A percentile compares a stretch with the other conserved stretches of the same genome.
Conservation (phyloP, 2,888 invertebrate species). For the Cephus pulcher region DNA sequence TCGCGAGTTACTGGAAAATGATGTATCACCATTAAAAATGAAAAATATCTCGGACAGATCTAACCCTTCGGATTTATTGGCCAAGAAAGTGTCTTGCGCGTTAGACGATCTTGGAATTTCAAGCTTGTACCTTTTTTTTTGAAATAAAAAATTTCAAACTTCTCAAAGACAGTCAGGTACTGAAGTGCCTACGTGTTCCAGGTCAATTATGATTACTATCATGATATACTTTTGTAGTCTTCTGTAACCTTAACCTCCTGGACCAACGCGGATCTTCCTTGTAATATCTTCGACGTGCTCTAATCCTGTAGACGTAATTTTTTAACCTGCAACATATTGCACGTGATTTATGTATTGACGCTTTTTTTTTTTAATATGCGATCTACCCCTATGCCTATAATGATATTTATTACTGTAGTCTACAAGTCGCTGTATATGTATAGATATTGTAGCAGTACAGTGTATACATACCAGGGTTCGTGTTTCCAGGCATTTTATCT, state of each 20-base stretch:
- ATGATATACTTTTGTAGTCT: neutral
- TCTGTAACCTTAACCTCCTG: neutral
- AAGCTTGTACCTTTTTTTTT: neutral
- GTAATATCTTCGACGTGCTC: neutral
- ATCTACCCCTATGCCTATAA: neutral
- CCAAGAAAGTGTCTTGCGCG: neutral
- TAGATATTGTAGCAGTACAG: neutral
- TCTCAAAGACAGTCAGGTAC: neutral
- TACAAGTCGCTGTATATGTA: neutral
- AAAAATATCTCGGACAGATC: neutral
- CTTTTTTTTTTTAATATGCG: neutral
- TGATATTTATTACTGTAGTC: neutral
- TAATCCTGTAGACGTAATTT: neutral
- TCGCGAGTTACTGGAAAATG: no score
- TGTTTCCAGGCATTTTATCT: neutral
- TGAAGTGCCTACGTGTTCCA: neutral
- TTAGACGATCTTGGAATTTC: neutral
- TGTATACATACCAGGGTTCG: neutral
- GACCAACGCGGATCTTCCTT: neutral
- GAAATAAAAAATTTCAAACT: neutral
- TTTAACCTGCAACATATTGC: neutral
- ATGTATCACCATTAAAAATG: neutral
- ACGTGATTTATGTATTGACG: neutral
- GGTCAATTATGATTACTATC: neutral
- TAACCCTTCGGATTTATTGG: neutral